Evolutionary conservation across 2,888 invertebrate species (phyloP).

Genomic region (Anticlea derivata): DNA sequence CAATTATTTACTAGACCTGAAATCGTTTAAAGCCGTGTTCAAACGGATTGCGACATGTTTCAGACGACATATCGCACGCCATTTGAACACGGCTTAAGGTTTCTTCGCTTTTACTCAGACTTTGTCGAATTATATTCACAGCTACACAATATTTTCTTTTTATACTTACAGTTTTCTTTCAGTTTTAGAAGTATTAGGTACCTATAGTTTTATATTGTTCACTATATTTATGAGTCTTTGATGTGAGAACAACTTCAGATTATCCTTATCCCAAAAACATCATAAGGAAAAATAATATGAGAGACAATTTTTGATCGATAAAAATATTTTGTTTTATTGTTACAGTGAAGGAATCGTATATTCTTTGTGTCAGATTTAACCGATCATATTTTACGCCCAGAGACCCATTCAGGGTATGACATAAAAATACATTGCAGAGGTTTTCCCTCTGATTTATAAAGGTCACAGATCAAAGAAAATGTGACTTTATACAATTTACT

Average conservation of each 20-base stretch:
- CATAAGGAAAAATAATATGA: constrained; percentile 20
- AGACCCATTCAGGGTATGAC: constrained; percentile 50
- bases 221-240: background rate
- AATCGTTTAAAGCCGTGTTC: too few relatives aligned
- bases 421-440: constrained; percentile 55
- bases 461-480: constrained; percentile 51
- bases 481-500: constrained; percentile 49
- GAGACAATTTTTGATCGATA: constrained; percentile 35
- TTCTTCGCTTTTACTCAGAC: too few relatives aligned
- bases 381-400: constrained; percentile 58
- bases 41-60: too few relatives aligned
- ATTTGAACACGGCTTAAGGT: too few relatives aligned
- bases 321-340: constrained; percentile 52
- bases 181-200: too few relatives aligned
- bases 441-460: constrained; percentile 56
- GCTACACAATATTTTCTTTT: too few relatives aligned
- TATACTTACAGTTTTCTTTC: too few relatives aligned
- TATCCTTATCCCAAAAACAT: constrained; percentile 10
- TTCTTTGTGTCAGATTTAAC: constrained; percentile 56
- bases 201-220: too few relatives aligned
- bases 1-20: constrained; percentile 20
- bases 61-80: too few relatives aligned
- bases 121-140: too few relatives aligned
- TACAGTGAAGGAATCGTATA: constrained; percentile 47
- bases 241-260: background rate